A percentile compares a stretch with the other conserved stretches of the same genome.
Conservation (phyloP, 2,113 vertebrate genomes). For the Ciconia boyciana region DNA sequence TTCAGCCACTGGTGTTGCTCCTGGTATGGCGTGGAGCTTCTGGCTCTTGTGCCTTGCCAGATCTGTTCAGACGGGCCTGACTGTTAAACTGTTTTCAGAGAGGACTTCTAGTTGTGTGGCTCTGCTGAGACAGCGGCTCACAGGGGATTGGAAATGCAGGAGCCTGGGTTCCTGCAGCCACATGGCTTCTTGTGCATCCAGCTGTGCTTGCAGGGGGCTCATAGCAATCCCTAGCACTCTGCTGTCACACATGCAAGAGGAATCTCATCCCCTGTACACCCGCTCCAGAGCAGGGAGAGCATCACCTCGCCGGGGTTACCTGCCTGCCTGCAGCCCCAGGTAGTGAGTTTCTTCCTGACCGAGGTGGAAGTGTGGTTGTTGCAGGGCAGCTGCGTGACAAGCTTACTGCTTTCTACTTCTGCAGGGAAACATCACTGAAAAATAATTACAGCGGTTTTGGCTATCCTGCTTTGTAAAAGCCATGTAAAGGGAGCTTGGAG, state of each 20-base stretch:
- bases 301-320: background rate
- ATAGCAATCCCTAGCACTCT: background rate
- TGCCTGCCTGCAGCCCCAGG: background rate
- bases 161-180: background rate
- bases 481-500: background rate
- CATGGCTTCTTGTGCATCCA: background rate
- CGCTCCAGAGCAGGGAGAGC: background rate
- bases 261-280: background rate
- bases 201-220: background rate
- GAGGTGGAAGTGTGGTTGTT: rapidly evolving
- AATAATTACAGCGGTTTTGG: background rate
- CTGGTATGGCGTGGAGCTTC: rapidly evolving
- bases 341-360: background rate
- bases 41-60: background rate
- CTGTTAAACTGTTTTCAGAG: background rate
- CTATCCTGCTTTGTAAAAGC: background rate
- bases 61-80: background rate
- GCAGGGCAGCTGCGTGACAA: background rate
- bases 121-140: background rate
- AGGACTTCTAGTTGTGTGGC: background rate
- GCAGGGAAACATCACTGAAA: background rate
- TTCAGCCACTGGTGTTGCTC: background rate
- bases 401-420: background rate
- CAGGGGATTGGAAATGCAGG: background rate
- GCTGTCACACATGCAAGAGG: rapidly evolving